phyloP scores from a whole-genome alignment of 2,113 vertebrate species.

The Sphaerodactylus townsendi region DNA sequence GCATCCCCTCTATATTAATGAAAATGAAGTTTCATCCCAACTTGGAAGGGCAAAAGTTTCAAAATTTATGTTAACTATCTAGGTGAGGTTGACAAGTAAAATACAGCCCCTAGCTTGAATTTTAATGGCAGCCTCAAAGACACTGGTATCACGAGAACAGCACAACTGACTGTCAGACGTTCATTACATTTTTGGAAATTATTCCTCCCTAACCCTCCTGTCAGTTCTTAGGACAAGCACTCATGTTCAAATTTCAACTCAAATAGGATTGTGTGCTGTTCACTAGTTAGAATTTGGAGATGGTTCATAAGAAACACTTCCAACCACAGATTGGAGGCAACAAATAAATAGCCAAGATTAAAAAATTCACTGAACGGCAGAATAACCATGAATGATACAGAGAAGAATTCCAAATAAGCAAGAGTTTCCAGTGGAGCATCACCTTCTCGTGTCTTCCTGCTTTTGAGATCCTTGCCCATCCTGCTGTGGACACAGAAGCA shows the following conservation, averaged over 20 bases:
- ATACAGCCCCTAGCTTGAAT: conserved; percentile 1
- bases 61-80: background rate
- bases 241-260: background rate
- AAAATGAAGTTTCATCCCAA: background rate
- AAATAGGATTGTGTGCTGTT: background rate
- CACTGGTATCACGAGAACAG: background rate
- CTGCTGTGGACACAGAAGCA: background rate
- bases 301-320: background rate
- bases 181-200: background rate
- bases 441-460: background rate
- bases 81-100: background rate
- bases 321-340: background rate
- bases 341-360: background rate
- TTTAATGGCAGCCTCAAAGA: background rate
- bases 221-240: background rate
- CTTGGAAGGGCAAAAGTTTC: background rate
- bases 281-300: background rate
- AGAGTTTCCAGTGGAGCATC: background rate
- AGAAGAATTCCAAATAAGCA: background rate
- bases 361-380: background rate
- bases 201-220: background rate
- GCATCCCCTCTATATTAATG: background rate
- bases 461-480: background rate
- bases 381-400: background rate
- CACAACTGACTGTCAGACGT: background rate